Base-by-base conservation (phyloP, 1,140 invertebrate species). In the Zelostemma sp. region DNA sequence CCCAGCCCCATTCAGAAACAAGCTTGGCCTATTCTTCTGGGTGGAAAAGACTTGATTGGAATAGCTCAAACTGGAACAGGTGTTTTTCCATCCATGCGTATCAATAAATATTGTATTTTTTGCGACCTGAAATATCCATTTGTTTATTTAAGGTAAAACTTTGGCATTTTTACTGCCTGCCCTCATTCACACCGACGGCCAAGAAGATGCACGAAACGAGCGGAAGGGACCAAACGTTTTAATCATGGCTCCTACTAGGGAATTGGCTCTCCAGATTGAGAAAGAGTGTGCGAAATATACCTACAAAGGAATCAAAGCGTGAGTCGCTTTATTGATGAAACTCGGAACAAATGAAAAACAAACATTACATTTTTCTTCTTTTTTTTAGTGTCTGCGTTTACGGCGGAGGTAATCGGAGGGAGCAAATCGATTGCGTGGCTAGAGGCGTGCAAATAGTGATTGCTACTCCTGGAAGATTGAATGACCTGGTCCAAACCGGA, bases 1-100 rank as follows among this genome's bases (percentile, higher is more conserved):
- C 97, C 97, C 1, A 95, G 95, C 9, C 96, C 97, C 1, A 98
- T 99, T 79, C 97, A 95, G 75, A 88, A 89, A 65, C 95, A 97
- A 84, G 91, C 93, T 0, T 97, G 95, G 96, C 96, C 96, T 11
- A 87, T 97, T 64, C 83, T 97, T 0, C 77, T 97, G 4, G 90
- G 90, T 73, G 96, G 95, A 0, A 88, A 91, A 74, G 95, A 97
- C 84, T 83, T 97, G 72, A 97, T 97, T 83, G 96, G 96, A 11
- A 97, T 98, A 61, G 95, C 96, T 0, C 96, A 97, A 85, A 96
- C 94, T 18, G 94, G 94, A 57, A 97, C 96, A 21, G 96, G 95
- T 69, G 93, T 4, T 28, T 8, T 28, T n/a, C n/a, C 25, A 28
- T 28, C 25, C 3, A 28, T 28, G 3, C 25, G 3, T 28, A 28